Conservation (phyloP, 2,797 vertebrate species). For the Liasis olivaceus region DNA sequence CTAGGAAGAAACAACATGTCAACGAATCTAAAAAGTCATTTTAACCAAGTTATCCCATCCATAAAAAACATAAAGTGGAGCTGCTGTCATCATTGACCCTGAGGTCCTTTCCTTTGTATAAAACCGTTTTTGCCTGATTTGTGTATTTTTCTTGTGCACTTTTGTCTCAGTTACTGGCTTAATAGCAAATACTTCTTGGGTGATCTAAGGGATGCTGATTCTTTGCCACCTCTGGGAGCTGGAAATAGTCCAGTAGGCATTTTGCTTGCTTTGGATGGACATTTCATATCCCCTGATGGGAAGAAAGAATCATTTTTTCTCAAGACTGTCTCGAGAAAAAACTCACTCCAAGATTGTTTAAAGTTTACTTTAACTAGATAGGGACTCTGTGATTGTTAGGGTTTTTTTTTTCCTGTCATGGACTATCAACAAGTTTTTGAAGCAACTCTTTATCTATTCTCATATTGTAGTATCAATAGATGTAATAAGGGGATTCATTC, state of each 20-base stretch:
- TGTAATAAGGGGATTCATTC: not conserved
- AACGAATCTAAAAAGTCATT: not conserved
- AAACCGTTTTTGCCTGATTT: not conserved
- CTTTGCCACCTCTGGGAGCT: not conserved
- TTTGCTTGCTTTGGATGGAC: conserved; percentile 2
- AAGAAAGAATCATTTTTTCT: not conserved
- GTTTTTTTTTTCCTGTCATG: not conserved
- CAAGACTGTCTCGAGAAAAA: not conserved
- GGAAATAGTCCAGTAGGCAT: not conserved
- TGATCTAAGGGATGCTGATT: not conserved
- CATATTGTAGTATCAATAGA: not conserved
- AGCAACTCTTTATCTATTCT: no score
- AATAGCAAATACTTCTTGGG: not conserved
- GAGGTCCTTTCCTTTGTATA: not conserved
- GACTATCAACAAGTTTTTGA: no score
- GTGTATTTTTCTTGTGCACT: not conserved
- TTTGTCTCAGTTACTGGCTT: not conserved
- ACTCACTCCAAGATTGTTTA: not conserved
- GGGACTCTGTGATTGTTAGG: no score
- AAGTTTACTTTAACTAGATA: not conserved
- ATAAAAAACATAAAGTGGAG: not conserved
- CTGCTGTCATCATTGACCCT: not conserved
- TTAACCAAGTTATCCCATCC: not conserved
- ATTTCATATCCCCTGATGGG: not conserved
- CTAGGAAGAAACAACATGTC: not conserved